Evolutionary conservation across 2,888 invertebrate species (phyloP).

Genomic region (Yponomeuta cagnagella): DNA sequence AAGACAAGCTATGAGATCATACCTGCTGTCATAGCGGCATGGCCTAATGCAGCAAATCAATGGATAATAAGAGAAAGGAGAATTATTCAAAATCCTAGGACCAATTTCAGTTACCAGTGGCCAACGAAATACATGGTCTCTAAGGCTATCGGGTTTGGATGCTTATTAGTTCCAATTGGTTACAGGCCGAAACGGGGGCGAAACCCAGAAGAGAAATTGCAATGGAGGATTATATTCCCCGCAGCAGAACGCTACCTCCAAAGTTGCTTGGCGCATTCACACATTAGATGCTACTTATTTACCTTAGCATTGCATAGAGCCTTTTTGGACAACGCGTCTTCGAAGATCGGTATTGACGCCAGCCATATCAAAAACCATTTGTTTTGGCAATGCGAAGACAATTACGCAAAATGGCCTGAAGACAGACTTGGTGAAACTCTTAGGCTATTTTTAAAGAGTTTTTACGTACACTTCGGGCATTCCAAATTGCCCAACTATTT

Average conservation of each 20-base stretch:
- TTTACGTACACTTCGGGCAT: conserved; percentile 78
- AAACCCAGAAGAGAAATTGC: conserved; percentile 79
- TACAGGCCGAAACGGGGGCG: conserved; percentile 77
- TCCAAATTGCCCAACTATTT: conserved; percentile 83
- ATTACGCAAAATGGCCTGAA: conserved; percentile 83
- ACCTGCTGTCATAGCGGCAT: conserved; percentile 81
- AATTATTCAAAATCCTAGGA: conserved; percentile 72
- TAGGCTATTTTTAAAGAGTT: conserved; percentile 75
- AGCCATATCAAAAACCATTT: conserved; percentile 84
- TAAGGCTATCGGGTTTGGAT: conserved; percentile 79
- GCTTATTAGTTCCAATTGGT: conserved; percentile 82
- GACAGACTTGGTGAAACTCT: conserved; percentile 82
- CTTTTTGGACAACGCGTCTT: conserved; percentile 80
- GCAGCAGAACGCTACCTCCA: conserved; percentile 85
- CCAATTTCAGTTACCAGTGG: conserved; percentile 79
- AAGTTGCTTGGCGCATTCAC: conserved; percentile 81
- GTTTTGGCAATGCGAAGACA: conserved; percentile 86
- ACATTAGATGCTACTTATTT: conserved; percentile 82
- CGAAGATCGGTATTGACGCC: conserved; percentile 79
- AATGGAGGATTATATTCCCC: conserved; percentile 88
- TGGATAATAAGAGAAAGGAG: conserved; percentile 79
- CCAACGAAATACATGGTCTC: conserved; percentile 80
- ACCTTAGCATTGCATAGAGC: conserved; percentile 81
- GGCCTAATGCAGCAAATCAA: conserved; percentile 83
- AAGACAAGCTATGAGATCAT: conserved; percentile 78